Evolutionary conservation across 2,888 invertebrate species (phyloP), one percentile per base, ranked within the genome.

Genomic region (Campoplex nolae): DNA sequence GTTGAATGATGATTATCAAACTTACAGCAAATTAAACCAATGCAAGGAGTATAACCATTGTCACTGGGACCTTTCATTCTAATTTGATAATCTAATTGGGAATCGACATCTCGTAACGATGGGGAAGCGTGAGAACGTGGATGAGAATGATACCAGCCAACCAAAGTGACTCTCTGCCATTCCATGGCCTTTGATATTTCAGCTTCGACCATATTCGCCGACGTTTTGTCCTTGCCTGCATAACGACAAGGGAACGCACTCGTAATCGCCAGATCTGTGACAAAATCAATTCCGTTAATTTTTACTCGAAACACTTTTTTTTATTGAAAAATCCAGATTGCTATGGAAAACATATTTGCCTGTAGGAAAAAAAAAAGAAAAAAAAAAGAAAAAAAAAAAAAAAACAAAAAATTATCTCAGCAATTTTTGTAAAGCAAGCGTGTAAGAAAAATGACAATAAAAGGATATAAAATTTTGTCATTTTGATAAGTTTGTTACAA

Each of bases 141-240:
- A 95, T 99, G 99, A 13, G 98, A 98, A 95, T 99, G 99, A 95
- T 99, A 99, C 99, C 99, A 99, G 9, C 99, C 99, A 4, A 99
- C 97, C 11, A 99, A 95, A 6, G 97, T 96, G 58, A 98, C 95
- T 80, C 98, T 97, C 91, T 97, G 96, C 92, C 96, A 97, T 92
- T 98, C 97, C 95, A 99, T 97, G 83, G 97, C 96, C 93, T 97
- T 96, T 85, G 97, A 97, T 91, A 99, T 98, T 95, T 97, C 97
- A 8, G 96, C 95, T 93, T 98, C 98, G 0, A 98, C 97, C 85
- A 97, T 95, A 6, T 96, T 96, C 54, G 97, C 97, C 86, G 97
- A 97, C 85, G 97, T 96, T 77, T 96, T 96, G 93, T 98, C 98
- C 87, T 96, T 97, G 88, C 98, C 97, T 80, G 97, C 97, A 89